Conservation (phyloP, 37 sponge, comb jelly and placozoan genomes). For the Oopsacas minuta region DNA sequence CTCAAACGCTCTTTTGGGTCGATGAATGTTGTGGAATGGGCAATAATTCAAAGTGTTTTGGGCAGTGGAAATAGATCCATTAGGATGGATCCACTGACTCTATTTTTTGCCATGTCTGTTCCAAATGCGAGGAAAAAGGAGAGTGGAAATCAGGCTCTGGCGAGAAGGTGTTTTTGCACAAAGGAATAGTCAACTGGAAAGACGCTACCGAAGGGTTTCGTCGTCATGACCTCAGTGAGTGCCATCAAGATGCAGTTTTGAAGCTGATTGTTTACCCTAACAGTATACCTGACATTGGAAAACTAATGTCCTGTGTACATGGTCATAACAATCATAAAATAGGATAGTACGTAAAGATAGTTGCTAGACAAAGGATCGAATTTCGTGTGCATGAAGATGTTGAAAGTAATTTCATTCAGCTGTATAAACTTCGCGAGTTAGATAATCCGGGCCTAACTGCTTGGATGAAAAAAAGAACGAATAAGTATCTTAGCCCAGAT, state of each 20-base stretch:
- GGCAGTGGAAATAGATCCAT: background rate
- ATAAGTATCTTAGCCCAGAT: background rate
- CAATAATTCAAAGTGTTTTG: background rate
- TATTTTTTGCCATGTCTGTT: background rate
- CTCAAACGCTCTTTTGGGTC: background rate
- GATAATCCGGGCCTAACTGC: slow-evolving; percentile 23
- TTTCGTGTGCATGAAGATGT: no score
- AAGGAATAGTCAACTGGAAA: background rate
- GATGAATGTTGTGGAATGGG: background rate
- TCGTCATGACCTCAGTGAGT: background rate
- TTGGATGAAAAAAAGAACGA: slow-evolving; percentile 21
- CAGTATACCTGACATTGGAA: background rate
- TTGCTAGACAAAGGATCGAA: background rate
- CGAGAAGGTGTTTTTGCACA: background rate
- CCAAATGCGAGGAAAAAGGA: background rate
- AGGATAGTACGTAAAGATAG: background rate
- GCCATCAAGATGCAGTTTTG: background rate
- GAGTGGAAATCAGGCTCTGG: background rate
- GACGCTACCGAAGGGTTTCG: background rate
- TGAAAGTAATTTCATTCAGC: slow-evolving; percentile 11
- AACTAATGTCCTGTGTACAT: background rate
- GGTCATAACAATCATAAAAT: background rate
- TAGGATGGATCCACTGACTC: background rate
- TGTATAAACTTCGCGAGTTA: slow-evolving; percentile 25
- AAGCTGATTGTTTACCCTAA: background rate